These are phyloP conservation scores for Formicarius rufipectus DNA, from an alignment of 2,113 vertebrate genomes.

Conservation along the genomic window DNA sequence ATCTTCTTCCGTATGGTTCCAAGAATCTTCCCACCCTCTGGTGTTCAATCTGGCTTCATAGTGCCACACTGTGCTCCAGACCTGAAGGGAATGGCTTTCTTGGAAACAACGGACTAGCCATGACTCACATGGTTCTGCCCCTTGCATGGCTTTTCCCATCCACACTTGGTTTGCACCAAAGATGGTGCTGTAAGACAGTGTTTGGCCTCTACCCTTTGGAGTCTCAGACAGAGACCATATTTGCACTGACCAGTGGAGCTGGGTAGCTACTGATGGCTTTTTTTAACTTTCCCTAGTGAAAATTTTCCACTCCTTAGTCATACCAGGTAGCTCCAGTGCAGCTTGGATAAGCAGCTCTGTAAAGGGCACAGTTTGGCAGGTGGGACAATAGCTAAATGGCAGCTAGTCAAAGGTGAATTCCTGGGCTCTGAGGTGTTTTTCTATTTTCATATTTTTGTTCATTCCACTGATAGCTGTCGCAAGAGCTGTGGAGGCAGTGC, in stretches of 20 bases:
- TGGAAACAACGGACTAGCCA: not conserved
- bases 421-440: not conserved
- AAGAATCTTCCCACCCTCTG: not conserved
- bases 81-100: not conserved
- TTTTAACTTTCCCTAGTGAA: not conserved
- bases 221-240: not conserved
- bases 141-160: not conserved
- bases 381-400: conserved; percentile 19
- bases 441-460: not conserved
- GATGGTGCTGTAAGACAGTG: rapidly evolving
- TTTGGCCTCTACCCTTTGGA: not conserved
- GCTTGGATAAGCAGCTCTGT: not conserved
- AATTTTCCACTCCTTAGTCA: not conserved
- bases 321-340: not conserved
- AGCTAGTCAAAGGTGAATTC: not conserved
- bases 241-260: not conserved
- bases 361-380: not conserved
- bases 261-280: not conserved
- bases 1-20: not conserved
- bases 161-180: not conserved
- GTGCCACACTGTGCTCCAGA: not conserved
- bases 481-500: not conserved
- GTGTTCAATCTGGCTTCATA: not conserved
- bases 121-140: not conserved
- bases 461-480: not conserved